Conservation (phyloP, 2,113 vertebrate species). For the Regulus satrapa region DNA sequence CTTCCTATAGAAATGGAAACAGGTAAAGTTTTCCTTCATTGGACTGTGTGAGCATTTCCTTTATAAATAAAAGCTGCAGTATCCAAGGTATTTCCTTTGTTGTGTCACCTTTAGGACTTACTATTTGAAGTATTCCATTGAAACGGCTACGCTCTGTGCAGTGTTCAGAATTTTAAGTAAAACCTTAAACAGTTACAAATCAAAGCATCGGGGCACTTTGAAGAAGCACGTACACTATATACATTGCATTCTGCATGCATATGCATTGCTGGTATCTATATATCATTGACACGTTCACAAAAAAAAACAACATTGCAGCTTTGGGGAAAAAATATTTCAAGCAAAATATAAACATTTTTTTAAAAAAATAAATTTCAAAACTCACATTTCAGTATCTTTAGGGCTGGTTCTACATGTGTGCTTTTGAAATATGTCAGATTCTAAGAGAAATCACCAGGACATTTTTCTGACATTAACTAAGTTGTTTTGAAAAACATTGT, state of each 20-base stretch:
- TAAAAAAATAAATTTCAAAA: background rate
- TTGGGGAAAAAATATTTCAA: slow-evolving; percentile 16
- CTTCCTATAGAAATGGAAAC: slow-evolving; percentile 41
- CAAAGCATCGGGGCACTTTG: slow-evolving; percentile 39
- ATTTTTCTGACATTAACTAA: background rate
- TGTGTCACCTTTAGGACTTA: slow-evolving; percentile 65
- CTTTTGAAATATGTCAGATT: background rate
- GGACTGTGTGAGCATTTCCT: slow-evolving; percentile 32
- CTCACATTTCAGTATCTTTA: background rate
- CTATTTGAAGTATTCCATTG: slow-evolving; percentile 68
- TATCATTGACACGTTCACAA: background rate
- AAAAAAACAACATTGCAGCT: background rate
- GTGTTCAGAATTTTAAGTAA: slow-evolving; percentile 70
- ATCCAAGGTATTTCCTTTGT: slow-evolving; percentile 62
- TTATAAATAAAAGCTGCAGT: slow-evolving; percentile 60
- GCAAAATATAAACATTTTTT: background rate
- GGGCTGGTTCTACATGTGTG: background rate
- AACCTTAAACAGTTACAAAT: slow-evolving; percentile 70
- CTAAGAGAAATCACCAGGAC: background rate
- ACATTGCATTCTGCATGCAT: slow-evolving; percentile 23
- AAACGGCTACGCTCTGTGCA: slow-evolving; percentile 32
- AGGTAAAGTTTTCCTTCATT: slow-evolving; percentile 35
- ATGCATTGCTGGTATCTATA: slow-evolving; percentile 27
- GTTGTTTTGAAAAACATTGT: background rate
- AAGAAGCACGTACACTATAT: slow-evolving; percentile 33